Evolutionary conservation across 2,888 invertebrate species (phyloP), one percentile per base, ranked within the genome.

Genomic region (Panzeria rudis): DNA sequence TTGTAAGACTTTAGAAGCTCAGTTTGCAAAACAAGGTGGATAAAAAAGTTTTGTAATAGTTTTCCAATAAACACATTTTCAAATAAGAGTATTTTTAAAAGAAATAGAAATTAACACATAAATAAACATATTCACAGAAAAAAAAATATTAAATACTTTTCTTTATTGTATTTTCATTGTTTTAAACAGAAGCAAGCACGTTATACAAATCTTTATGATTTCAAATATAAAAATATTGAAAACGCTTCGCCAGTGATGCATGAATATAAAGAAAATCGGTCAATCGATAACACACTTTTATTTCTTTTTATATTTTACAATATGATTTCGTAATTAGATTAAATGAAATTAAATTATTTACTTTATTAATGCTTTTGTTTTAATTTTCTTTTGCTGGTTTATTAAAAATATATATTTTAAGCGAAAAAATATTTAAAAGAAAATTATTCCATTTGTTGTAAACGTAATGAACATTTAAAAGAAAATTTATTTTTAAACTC

Each of bases 401-500:
- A 61, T 47, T 56, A 54, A 69, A 64, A 56, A 66, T 23, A 13
- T 15, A 69, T 47, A 20, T 52, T 73, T 44, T 62, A 59, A 59
- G 47, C 9, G 23, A 64, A 61, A 44, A 62, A 38, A 0, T 35
- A 35, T 56, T 66, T 23, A 29, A 9, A 29, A 9, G 41, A 52
- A 80, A 68, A 83, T 54, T 54, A 64, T 54, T 79, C 25, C n/a
- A 25, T 61, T 76, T 41, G 44, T 59, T 64, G 20, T 72, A 35
- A 62, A 52, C 38, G 38, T 29, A 61, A n/a, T 68, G 11, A 50
- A 56, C 44, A 64, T 77, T 56, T 69, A 47, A 82, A 64, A 44
- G 64, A 79, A 79, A 76, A 80, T 73, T 80, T 83, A 86, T 86
- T 86, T 86, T 84, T 86, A 78, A 78, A 78, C 41, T 61, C 52